A percentile compares a stretch with the other conserved stretches of the same genome.
phyloP scores from a whole-genome alignment of 2,888 invertebrate species.

The Yponomeuta sedellus region DNA sequence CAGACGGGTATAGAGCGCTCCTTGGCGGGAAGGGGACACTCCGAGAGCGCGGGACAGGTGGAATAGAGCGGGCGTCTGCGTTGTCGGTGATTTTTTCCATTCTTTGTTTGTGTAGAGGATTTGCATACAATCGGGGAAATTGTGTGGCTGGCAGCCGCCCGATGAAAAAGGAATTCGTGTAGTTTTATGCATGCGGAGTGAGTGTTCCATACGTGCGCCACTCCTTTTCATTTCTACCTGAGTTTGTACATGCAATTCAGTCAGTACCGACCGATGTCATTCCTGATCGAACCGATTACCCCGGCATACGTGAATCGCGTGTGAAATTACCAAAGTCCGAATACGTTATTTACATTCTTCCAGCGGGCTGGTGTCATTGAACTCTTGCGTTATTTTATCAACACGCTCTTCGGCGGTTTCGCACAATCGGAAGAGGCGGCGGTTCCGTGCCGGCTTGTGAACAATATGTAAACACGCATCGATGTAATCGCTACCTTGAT shows the following conservation, averaged over 20 bases:
- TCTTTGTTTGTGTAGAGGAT: constrained; percentile 69
- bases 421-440: constrained; percentile 26
- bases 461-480: neutral
- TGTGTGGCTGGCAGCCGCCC: constrained; percentile 54
- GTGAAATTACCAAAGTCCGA: neutral
- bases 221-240: constrained; percentile 19
- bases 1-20: constrained; percentile 31
- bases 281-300: neutral
- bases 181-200: constrained; percentile 48
- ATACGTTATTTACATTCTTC: constrained; percentile 3
- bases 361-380: constrained; percentile 11
- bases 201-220: constrained; percentile 35
- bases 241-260: neutral
- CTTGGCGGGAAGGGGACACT: constrained; percentile 20
- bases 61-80: constrained; percentile 54
- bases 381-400: constrained; percentile 11
- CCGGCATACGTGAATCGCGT: neutral
- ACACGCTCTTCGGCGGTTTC: constrained; percentile 30
- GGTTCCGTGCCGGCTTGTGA: neutral
- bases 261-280: neutral
- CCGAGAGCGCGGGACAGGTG: constrained; percentile 41
- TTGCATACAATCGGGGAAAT: constrained; percentile 74
- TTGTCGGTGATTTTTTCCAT: constrained; percentile 59
- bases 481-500: constrained; percentile 32
- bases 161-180: constrained; percentile 53